Conservation (phyloP, 2,888 invertebrate species). For the Ctena decussata region DNA sequence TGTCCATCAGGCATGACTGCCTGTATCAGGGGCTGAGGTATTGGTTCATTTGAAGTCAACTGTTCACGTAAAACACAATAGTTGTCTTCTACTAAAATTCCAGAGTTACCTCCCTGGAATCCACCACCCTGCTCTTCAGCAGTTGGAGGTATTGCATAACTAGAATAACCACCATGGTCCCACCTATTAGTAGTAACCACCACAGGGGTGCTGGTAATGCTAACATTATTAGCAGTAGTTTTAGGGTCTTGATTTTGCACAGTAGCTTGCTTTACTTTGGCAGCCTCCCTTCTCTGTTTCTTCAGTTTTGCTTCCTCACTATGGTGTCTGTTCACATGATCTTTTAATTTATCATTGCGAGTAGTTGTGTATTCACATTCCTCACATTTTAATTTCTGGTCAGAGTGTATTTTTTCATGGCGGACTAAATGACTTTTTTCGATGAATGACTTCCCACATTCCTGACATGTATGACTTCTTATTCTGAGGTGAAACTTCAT, state of each 20-base stretch:
- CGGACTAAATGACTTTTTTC: constrained; percentile 91
- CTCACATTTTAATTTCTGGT: constrained; percentile 90
- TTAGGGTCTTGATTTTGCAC: constrained; percentile 30
- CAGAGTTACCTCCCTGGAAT: background rate
- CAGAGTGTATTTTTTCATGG: constrained; percentile 90
- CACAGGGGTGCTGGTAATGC: constrained; percentile 46
- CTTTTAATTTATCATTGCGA: constrained; percentile 90
- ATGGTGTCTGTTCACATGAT: constrained; percentile 88
- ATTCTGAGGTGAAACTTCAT: constrained; percentile 89
- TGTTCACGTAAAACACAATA: constrained; percentile 57
- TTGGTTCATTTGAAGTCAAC: constrained; percentile 29
- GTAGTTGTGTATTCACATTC: constrained; percentile 91
- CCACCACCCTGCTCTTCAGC: constrained; percentile 14
- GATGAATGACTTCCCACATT: constrained; percentile 90
- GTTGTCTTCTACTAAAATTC: constrained; percentile 14
- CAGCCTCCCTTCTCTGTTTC: constrained; percentile 43
- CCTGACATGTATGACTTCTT: constrained; percentile 89
- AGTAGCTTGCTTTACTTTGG: background rate
- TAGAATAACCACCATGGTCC: constrained; percentile 68
- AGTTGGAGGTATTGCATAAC: constrained; percentile 38
- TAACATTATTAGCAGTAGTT: constrained; percentile 23
- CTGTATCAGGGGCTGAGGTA: constrained; percentile 33
- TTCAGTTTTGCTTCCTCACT: constrained; percentile 76
- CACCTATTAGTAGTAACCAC: constrained; percentile 62
- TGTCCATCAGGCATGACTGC: constrained; percentile 6